Percentiles rank a stretch among this genome's conserved stretches.
phyloP scores from a whole-genome alignment of 2,888 invertebrate genomes.

The Xestoiulus laeticollis region DNA sequence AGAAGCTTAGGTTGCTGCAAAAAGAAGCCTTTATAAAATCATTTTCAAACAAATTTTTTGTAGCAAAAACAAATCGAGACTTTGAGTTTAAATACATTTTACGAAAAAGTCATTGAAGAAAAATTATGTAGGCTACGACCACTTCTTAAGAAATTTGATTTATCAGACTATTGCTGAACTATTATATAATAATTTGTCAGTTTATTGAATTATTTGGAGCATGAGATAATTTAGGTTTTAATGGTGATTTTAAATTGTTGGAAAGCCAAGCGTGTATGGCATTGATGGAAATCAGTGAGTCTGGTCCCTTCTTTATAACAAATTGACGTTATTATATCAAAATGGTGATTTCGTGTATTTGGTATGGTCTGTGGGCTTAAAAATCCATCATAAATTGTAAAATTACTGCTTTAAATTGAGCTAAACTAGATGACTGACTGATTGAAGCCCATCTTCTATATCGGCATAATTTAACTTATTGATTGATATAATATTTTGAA shows the following conservation, averaged over 20 bases:
- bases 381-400: slow-evolving; percentile 25
- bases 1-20: no score
- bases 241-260: not conserved
- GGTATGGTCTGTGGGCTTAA: not conserved
- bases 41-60: no score
- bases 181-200: not conserved
- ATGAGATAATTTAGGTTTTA: not conserved
- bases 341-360: slow-evolving; percentile 6
- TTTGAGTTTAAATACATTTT: no score
- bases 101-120: no score
- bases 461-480: slow-evolving; percentile 33
- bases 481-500: not conserved
- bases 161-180: not conserved
- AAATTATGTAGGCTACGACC: not conserved
- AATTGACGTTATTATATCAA: slow-evolving; percentile 15
- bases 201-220: slow-evolving; percentile 6
- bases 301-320: not conserved
- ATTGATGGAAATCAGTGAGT: not conserved
- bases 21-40: no score
- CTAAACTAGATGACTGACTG: slow-evolving; percentile 19
- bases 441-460: slow-evolving; percentile 2
- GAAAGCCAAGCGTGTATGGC: not conserved
- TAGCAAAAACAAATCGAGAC: no score
- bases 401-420: slow-evolving; percentile 11
- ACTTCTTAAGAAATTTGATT: no score